Evolutionary conservation across 2,888 invertebrate species (phyloP), one percentile per base, ranked within the genome.

Genomic region (Cataglyphis albicans): DNA sequence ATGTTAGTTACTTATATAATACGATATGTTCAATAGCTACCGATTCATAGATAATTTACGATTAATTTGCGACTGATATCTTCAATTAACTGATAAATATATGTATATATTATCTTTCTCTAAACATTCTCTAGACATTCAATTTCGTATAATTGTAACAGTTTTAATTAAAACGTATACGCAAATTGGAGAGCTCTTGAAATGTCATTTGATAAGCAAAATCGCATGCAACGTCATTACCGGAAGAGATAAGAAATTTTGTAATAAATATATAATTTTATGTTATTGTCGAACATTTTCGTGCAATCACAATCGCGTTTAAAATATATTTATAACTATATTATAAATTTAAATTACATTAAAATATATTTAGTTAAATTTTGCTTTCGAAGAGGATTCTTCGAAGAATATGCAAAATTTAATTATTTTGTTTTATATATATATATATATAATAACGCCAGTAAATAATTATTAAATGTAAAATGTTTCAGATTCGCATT

Each of bases 221-320:
- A 48, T n/a, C 29, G 29, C 29, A 29, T 29, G 2, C 29, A 29
- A 44, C 29, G 9, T 61, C 32, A 32, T 9, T 44, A 29, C 72
- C 72, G 72, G 41, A 76, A 75, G n/a, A 73, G 12, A 44, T 48
- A 67, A 48, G 29, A 5, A 9, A 67, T 3, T n/a, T 52, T 7
- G 4, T 15, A 76, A 35, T 55, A 67, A 18, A 55, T n/a, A 29
- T 41, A n/a, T 1, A 21, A 41, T 63, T 74, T 63, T 35, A 32
- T 25, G 18, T 18, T 48, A 48, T 18, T 18, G 0, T 18, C 6
- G 18, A 6, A 6, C 1, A 48, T 18, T 48, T 48, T 48, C 18
- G 18, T 18, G 48, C 48, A 48, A 48, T 48, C 18, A 15, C 18
- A 18, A 15, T 44, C 44, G 15, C 18, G 12, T 59, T 38, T 59